Percentiles rank a stretch among this genome's conserved stretches.
Evolutionary conservation across 1,140 invertebrate genomes (phyloP).

Genomic region (Cotesia glomerata): DNA sequence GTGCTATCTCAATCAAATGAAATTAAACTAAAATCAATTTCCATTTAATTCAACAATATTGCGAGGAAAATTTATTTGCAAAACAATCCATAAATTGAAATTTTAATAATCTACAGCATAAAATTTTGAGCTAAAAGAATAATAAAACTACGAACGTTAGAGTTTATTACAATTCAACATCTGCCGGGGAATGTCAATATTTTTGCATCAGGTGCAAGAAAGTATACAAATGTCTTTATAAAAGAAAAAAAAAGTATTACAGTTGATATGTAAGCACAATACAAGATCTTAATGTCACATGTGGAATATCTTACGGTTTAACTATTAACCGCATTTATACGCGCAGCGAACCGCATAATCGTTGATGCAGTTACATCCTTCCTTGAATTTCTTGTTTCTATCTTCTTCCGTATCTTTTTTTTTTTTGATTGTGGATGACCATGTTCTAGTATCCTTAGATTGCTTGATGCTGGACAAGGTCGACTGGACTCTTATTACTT

Average conservation of each 20-base stretch:
- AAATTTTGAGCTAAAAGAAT: background rate
- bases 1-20: too few species aligned
- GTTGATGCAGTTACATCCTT: conserved; percentile 27
- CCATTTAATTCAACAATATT: too few species aligned
- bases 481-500: conserved; percentile 12
- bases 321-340: conserved; percentile 48
- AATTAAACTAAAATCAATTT: too few species aligned
- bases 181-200: background rate
- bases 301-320: conserved; percentile 39
- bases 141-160: background rate
- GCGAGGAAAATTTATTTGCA: too few species aligned
- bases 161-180: background rate
- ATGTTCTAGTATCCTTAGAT: conserved; percentile 24
- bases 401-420: conserved; percentile 14
- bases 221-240: background rate
- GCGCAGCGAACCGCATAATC: conserved; percentile 45
- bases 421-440: conserved; percentile 6
- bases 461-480: conserved; percentile 25
- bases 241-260: background rate
- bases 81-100: background rate
- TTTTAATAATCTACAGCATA: background rate
- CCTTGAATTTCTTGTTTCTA: background rate
- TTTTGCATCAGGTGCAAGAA: background rate
- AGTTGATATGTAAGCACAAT: background rate
- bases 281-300: background rate